Evolutionary conservation across 2,888 invertebrate species (phyloP).

Genomic region (Amphiduros pacificus): DNA sequence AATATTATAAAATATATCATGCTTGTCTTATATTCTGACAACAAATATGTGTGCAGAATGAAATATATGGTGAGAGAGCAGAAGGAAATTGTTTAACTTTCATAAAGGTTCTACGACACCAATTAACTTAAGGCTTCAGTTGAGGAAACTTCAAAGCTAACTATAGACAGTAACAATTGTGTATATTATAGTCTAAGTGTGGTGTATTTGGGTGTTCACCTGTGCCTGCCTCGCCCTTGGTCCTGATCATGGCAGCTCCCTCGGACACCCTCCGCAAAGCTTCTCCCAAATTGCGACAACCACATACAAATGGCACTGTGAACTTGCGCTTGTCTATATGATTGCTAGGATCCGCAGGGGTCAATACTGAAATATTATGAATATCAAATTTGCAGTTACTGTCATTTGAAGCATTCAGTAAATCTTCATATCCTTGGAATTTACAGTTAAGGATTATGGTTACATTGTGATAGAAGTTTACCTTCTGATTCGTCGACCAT

Average conservation of each 20-base stretch:
- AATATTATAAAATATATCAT: no score
- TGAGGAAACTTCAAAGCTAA: not conserved
- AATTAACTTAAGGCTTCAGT: no score
- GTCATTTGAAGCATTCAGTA: no score
- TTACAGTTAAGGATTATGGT: not conserved
- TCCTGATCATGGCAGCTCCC: constrained; percentile 55
- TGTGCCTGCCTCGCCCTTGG: constrained; percentile 55
- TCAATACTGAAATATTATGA: constrained; percentile 38
- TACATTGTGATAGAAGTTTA: constrained; percentile 19
- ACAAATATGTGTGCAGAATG: no score
- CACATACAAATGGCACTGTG: constrained; percentile 54
- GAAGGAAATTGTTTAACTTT: not conserved
- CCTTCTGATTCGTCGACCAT: constrained; percentile 58
- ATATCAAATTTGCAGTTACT: not conserved
- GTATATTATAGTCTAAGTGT: no score
- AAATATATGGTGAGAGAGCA: not conserved
- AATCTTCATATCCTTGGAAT: no score
- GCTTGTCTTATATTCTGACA: no score
- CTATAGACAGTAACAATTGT: not conserved
- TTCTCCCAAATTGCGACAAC: constrained; percentile 52
- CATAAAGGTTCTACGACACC: no score
- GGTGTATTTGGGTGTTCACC: constrained; percentile 33
- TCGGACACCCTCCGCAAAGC: constrained; percentile 50
- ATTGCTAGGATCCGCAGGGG: constrained; percentile 49
- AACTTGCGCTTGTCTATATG: constrained; percentile 53